Conservation (phyloP, 2,888 invertebrate genomes). For the Diarsia mendica region DNA sequence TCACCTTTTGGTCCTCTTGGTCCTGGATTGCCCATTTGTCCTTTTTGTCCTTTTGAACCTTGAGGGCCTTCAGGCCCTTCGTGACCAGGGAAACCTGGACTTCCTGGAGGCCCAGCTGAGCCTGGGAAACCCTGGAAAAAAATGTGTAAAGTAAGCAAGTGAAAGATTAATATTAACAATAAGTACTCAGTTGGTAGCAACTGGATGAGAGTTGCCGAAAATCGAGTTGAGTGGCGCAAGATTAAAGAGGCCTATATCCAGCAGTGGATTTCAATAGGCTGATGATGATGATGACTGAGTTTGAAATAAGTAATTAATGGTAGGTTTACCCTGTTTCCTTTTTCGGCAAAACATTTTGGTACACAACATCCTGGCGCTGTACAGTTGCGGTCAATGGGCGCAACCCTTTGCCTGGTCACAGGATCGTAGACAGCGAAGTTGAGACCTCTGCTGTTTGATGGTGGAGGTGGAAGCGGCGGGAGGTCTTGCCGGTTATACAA, state of each 20-base stretch:
- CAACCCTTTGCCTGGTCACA: constrained; percentile 81
- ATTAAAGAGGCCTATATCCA: too few species aligned
- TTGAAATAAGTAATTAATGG: background rate
- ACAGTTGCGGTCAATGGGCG: constrained; percentile 90
- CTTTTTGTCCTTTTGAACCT: constrained; percentile 97
- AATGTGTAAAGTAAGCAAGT: background rate
- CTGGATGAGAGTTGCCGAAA: too few species aligned
- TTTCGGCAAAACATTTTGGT: constrained; percentile 97
- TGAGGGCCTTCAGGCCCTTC: constrained; percentile 96
- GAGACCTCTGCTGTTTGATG: constrained; percentile 68
- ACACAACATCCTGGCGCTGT: constrained; percentile 93
- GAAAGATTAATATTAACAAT: background rate
- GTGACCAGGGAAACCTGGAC: constrained; percentile 94
- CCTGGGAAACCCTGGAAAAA: constrained; percentile 93
- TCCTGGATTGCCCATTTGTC: constrained; percentile 95
- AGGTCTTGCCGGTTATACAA: constrained; percentile 63
- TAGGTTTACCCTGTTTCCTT: constrained; percentile 93
- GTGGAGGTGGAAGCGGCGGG: constrained; percentile 57
- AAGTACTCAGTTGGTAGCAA: background rate
- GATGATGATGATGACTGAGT: too few species aligned
- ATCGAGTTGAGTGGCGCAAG: too few species aligned
- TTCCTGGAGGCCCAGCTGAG: constrained; percentile 92
- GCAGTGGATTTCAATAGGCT: too few species aligned
- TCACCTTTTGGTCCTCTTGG: constrained; percentile 96
- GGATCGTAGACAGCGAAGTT: constrained; percentile 84